phyloP scores from a whole-genome alignment of 2,888 invertebrate genomes.

The Herminia tarsipennalis region DNA sequence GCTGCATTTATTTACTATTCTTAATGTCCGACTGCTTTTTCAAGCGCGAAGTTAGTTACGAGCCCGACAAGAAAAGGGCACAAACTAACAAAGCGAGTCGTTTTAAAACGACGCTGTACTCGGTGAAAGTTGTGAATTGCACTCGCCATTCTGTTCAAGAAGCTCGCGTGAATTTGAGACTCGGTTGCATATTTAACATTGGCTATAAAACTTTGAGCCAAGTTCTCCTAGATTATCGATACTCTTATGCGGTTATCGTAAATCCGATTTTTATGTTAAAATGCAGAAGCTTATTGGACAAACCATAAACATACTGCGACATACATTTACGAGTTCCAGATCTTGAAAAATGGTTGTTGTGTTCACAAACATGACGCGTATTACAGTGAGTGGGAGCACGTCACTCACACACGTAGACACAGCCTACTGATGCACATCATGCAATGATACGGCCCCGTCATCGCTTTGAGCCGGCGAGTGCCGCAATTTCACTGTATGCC shows the following conservation, averaged over 20 bases:
- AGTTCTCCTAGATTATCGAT: slow-evolving; percentile 24
- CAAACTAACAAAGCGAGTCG: slow-evolving; percentile 29
- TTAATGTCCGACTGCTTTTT: slow-evolving; percentile 26
- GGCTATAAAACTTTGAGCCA: slow-evolving; percentile 31
- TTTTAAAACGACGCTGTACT: slow-evolving; percentile 27
- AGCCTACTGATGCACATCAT: slow-evolving; percentile 60
- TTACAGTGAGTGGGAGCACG: slow-evolving; percentile 34
- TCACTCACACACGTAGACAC: slow-evolving; percentile 40
- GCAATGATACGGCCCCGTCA: slow-evolving; percentile 73
- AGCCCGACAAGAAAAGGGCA: slow-evolving; percentile 19
- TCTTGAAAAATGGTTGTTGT: slow-evolving; percentile 15
- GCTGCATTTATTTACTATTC: slow-evolving; percentile 72
- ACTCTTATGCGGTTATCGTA: slow-evolving; percentile 14
- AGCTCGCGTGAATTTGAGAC: slow-evolving; percentile 31
- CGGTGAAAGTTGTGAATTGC: slow-evolving; percentile 45
- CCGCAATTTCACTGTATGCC: slow-evolving; percentile 69
- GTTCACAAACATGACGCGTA: slow-evolving; percentile 29
- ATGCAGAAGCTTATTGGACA: not conserved
- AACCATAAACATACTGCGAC: slow-evolving; percentile 4
- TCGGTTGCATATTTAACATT: slow-evolving; percentile 33
- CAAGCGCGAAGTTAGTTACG: slow-evolving; percentile 23
- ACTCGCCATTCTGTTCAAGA: slow-evolving; percentile 41
- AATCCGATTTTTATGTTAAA: slow-evolving; percentile 14
- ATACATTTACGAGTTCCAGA: slow-evolving; percentile 11
- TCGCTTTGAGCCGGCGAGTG: slow-evolving; percentile 72